Conservation (phyloP, 2,113 vertebrate genomes). For the Festucalex cinctus region DNA sequence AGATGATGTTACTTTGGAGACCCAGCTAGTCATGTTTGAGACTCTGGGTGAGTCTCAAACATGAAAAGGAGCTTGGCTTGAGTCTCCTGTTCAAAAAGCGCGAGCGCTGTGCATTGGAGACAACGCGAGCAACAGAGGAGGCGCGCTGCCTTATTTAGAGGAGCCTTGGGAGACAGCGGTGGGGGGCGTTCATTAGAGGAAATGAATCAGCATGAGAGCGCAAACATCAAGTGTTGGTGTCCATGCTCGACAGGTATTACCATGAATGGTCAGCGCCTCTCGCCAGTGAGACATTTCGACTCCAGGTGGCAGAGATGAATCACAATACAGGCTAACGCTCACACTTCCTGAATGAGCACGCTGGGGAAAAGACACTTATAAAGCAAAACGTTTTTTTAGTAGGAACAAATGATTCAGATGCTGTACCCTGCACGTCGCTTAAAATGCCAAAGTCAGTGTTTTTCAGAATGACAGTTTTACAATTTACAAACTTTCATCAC, state of each 20-base stretch:
- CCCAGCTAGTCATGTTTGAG: neutral
- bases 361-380: neutral
- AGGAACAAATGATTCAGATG: neutral
- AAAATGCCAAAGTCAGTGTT: neutral
- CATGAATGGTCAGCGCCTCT: conserved; percentile 6
- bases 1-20: conserved; percentile 1
- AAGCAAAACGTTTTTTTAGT: neutral
- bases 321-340: neutral
- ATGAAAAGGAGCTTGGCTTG: neutral
- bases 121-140: neutral
- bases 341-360: neutral
- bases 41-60: neutral
- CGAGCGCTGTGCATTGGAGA: neutral
- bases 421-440: neutral
- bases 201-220: conserved; percentile 5
- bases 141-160: conserved; percentile 1
- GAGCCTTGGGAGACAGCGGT: neutral
- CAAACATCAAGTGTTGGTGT: neutral
- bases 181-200: neutral
- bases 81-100: neutral
- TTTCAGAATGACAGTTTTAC: no score
- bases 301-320: neutral
- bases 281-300: conserved; percentile 1
- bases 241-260: conserved; percentile 5
- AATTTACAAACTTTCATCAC: no score